Evolutionary conservation across 2,113 vertebrate species (phyloP).

Genomic region (Cyanocitta stelleri): DNA sequence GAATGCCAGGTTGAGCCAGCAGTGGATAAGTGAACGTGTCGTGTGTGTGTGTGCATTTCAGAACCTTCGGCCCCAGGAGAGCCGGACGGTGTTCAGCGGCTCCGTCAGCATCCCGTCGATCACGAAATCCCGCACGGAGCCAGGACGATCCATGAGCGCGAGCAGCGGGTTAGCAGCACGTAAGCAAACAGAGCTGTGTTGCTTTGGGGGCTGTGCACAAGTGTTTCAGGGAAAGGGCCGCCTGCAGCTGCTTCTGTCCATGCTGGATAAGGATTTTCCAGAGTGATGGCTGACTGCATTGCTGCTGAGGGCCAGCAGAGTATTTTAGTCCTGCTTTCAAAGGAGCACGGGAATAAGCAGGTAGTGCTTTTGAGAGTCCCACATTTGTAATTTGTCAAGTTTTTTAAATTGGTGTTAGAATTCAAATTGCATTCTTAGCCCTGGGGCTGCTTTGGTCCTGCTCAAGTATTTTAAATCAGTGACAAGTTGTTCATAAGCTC

Average conservation of each 20-base stretch:
- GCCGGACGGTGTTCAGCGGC: conserved; percentile 90
- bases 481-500: neutral
- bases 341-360: neutral
- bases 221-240: neutral
- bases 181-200: conserved; percentile 70
- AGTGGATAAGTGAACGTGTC: neutral
- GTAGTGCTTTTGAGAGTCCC: neutral
- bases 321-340: neutral
- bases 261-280: neutral
- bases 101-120: conserved; percentile 97
- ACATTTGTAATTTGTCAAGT: neutral
- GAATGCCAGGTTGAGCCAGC: neutral
- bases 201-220: neutral
- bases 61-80: conserved; percentile 94
- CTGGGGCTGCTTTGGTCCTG: neutral
- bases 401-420: neutral
- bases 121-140: conserved; percentile 89
- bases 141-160: conserved; percentile 95
- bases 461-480: neutral
- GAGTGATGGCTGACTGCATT: neutral
- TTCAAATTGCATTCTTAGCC: neutral
- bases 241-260: neutral
- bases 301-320: neutral
- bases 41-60: conserved; percentile 55
- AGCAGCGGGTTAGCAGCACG: conserved; percentile 93